Base-by-base conservation (phyloP, 2,113 vertebrate genomes). In the Hyperopisus bebe region DNA sequence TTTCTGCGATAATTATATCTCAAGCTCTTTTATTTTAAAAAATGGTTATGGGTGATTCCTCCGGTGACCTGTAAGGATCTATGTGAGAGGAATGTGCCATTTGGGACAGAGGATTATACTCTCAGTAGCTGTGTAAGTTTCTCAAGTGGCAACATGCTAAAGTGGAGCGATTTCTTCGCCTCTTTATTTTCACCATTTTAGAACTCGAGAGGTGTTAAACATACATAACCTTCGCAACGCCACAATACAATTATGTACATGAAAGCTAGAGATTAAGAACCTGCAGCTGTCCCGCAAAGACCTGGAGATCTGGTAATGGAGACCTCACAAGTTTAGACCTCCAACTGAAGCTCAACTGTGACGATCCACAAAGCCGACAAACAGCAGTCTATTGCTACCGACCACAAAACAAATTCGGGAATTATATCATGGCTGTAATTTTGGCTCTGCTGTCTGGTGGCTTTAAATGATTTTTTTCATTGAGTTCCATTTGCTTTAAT, bases 231-330 rank as follows among this genome's bases (percentile, higher is more conserved):
- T 93, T 91, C 93, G 91, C 94, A 91, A 92, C 93, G 92, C 91
- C 89, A 92, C 93, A 93, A 92, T 91, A 89, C 87, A 89, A 92
- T 91, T 92, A 93, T 92, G 92, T 87, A 94, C 91, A 93, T 94
- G 92, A 95, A 95, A 94, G n/a, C n/a, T n/a, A n/a, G 93, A 93
- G 90, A 93, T 93, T 51, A 58, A 27, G 17, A 35, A 8, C 77
- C 88, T 83, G 35, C 88, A 50, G 35, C 53, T 84, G 0, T 8
- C 17, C 51, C 77, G 2, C 8, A 89, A 46, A 83, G 77, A 83
- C 62, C 7, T 27, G 62, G 62, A 70, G n/a, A 27, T 70, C n/a
- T 66, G 58, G 21, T 66, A 0, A 27, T 27, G 58, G 58, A 1
- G 58, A 10, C 58, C 58, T 66, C 58, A 27, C 24, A 66, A 27